Base-by-base conservation (phyloP, 2,888 invertebrate species). In the Zeuzera pyrina region DNA sequence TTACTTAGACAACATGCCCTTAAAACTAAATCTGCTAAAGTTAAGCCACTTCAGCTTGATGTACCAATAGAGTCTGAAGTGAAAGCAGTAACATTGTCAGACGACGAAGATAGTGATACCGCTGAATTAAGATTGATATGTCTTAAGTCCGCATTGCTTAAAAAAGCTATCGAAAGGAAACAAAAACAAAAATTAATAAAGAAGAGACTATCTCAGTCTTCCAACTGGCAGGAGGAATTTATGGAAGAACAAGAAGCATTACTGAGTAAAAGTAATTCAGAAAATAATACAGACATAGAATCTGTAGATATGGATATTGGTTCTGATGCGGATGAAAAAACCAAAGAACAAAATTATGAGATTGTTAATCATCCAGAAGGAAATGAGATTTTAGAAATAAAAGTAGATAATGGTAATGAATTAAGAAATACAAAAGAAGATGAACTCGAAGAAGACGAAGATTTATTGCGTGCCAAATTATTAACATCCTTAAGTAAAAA, bases 111-210 rank as follows among this genome's bases (percentile, higher is more conserved):
- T 41, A 86, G 84, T 53, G 89, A 90, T 49, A 86, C 88, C 38
- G 67, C 86, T 31, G 84, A 89, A 45, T 62, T 90, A 29, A 72
- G 90, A 43, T 63, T 88, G 44, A 89, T 87, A 41, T 90, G 90
- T 32, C 64, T 90, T n/a, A 87, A 86, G 45, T 89, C 90, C n/a
- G 88, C 90, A 3, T 68, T 89, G 25, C 49, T 89, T 24, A 89
- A 89, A 46, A 89, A 89, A 60, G 87, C 86, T 35, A 81, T 85
- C 42, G 85, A 88, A 56, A 77, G 86, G 53, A 86, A 86, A 60
- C 66, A 63, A 40, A 78, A 77, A 35, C 69, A 76, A 42, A 81
- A 76, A 47, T 38, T 69, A 38, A 65, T 58, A 32, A 79, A 81
- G 49, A 59, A 54, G 34, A 76, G 74, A 3, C 42, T 72, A 15